Evolutionary conservation across 2,113 vertebrate genomes (phyloP).

Genomic region (Baryphthengus martii): DNA sequence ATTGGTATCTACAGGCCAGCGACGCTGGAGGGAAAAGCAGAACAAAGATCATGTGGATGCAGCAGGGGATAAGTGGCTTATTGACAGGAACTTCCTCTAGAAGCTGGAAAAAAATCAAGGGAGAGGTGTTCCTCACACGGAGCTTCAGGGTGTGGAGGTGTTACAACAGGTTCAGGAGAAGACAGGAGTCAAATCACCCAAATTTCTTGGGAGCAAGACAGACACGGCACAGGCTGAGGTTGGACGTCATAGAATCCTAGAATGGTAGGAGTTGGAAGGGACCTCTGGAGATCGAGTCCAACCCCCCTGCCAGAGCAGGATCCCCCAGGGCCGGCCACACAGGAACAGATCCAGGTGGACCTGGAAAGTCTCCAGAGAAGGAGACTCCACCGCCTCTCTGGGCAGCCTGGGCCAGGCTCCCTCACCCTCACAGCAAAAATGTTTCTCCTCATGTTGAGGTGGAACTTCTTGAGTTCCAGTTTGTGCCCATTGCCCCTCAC

Average conservation of each 20-base stretch:
- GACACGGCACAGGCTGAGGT: not conserved
- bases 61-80: not conserved
- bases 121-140: rapidly evolving
- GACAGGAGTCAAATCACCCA: not conserved
- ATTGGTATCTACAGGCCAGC: not conserved
- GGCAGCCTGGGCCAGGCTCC: no score
- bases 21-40: not conserved
- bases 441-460: no score
- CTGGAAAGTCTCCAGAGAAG: no score
- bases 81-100: not conserved
- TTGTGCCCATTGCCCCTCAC: no score
- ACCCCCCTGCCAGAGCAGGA: no score
- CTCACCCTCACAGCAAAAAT: no score
- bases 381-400: no score
- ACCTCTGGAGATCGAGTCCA: no score
- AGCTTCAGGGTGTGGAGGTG: not conserved
- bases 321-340: no score
- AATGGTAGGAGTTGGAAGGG: no score
- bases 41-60: not conserved
- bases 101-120: not conserved
- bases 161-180: not conserved
- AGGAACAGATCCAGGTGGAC: no score
- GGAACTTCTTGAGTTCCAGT: no score
- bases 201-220: not conserved
- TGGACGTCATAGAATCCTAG: not conserved